A percentile compares a stretch with the other conserved stretches of the same genome.
Evolutionary conservation across 2,113 vertebrate genomes (phyloP).

Genomic region (Haemorhous mexicanus): DNA sequence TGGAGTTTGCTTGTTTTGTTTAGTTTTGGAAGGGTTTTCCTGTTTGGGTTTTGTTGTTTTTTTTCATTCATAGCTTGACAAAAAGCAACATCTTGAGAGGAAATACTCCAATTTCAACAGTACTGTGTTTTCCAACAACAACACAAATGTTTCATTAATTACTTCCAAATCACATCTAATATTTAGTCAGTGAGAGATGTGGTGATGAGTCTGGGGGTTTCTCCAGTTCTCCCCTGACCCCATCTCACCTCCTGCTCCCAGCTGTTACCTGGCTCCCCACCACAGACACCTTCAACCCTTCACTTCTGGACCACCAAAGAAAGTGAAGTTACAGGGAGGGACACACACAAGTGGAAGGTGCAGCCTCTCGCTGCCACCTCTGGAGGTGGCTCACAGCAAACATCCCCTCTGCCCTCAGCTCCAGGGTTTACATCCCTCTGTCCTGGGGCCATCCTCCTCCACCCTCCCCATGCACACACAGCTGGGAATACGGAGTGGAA

Average conservation of each 20-base stretch:
- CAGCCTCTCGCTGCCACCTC: not conserved
- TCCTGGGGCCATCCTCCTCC: not conserved
- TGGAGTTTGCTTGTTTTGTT: not conserved
- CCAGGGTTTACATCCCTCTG: not conserved
- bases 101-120: constrained; percentile 33
- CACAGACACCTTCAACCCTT: not conserved
- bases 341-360: not conserved
- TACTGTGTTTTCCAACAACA: not conserved
- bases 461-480: not conserved
- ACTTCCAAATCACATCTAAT: constrained; percentile 1
- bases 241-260: not conserved
- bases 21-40: not conserved
- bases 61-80: constrained; percentile 34
- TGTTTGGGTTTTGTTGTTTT: not conserved
- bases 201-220: not conserved
- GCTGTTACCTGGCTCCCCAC: not conserved
- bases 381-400: not conserved
- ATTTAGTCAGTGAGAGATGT: not conserved
- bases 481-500: fast-evolving
- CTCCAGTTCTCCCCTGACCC: not conserved
- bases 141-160: constrained; percentile 23
- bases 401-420: not conserved
- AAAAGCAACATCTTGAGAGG: constrained; percentile 57
- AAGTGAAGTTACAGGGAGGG: not conserved
- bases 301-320: not conserved